Base-by-base conservation (phyloP, 2,888 invertebrate genomes). In the Actias luna region DNA sequence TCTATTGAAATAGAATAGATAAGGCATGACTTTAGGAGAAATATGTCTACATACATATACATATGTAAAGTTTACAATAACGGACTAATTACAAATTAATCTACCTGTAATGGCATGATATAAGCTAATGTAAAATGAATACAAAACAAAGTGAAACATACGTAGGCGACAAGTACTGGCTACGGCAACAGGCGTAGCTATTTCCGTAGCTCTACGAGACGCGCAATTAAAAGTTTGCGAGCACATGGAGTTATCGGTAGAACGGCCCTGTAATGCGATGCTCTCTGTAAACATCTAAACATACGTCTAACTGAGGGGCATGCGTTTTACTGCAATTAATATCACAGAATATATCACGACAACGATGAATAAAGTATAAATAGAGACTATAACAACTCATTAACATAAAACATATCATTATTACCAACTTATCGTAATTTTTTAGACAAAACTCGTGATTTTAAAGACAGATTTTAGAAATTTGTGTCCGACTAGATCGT, bases 161-260 rank as follows among this genome's bases (percentile, higher is more conserved):
- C 65, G 73, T 73, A 73, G 71, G 69, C 55, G 55, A 29, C n/a
- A 29, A 25, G 46, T 50, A 50, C 25, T 12, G 36, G 65, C 66
- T 65, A 65, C 64, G 65, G 69, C 68, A 69, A 64, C 63, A 65
- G 52, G 39, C 39, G 59, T 63, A 63, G 63, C 52, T 52, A 50
- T 59, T 35, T 16, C 22, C 16, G 59, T 59, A 59, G 52, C 66
- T 58, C 59, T 64, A 66, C 65, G 64, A 72, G 69, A 73, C 73
- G 69, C 69, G 83, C 78, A 85, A 83, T 84, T 84, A 84, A 85
- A 85, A 84, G 73, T 84, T 83, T 76, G 72, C 70, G 68, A 74
- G 69, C 68, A 70, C 67, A 64, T 67, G 72, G 70, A 79, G 72
- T 74, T 71, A 79, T 79, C 80, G 76, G 75, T 72, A 78, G 74